phyloP scores from a whole-genome alignment of 2,888 invertebrate genomes.

The Marasmarcha lunaedactyla region DNA sequence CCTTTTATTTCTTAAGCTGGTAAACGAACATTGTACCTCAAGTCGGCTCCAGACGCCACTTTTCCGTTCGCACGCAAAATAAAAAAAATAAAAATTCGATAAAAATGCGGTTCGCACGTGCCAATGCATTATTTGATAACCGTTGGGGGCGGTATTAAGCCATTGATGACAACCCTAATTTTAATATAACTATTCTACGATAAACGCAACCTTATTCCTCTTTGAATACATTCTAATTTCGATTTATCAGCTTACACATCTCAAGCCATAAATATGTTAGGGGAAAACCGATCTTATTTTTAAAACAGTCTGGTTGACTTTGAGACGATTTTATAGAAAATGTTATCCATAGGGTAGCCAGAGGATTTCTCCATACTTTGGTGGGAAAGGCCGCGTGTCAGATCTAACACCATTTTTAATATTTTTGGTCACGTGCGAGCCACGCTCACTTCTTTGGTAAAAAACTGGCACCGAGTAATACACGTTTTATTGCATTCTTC shows the following conservation, averaged over 20 bases:
- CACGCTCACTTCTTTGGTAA: constrained; percentile 62
- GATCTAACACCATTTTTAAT: constrained; percentile 69
- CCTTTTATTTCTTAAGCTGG: constrained; percentile 12
- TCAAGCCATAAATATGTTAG: too few relatives aligned
- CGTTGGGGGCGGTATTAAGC: constrained; percentile 63
- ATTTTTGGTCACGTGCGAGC: constrained; percentile 52
- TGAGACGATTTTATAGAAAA: too few relatives aligned
- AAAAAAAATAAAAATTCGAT: constrained; percentile 38
- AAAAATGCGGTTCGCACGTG: constrained; percentile 59
- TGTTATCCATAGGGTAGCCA: constrained; percentile 35
- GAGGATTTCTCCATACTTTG: constrained; percentile 59
- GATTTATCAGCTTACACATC: constrained; percentile 1
- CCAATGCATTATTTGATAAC: constrained; percentile 64
- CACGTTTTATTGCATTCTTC: constrained; percentile 64
- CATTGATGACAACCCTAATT: constrained; percentile 56
- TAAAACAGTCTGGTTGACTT: too few relatives aligned
- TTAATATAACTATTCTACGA: constrained; percentile 18
- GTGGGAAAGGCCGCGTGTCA: constrained; percentile 69
- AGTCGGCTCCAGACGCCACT: constrained; percentile 56
- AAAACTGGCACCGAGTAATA: constrained; percentile 61
- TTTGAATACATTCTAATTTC: constrained; percentile 15
- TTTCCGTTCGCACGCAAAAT: constrained; percentile 52
- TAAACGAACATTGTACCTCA: constrained; percentile 30
- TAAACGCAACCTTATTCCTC: constrained; percentile 19
- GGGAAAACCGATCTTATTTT: too few relatives aligned